Evolutionary conservation across 1,140 invertebrate genomes (phyloP).

Genomic region (Hyphantria cunea): DNA sequence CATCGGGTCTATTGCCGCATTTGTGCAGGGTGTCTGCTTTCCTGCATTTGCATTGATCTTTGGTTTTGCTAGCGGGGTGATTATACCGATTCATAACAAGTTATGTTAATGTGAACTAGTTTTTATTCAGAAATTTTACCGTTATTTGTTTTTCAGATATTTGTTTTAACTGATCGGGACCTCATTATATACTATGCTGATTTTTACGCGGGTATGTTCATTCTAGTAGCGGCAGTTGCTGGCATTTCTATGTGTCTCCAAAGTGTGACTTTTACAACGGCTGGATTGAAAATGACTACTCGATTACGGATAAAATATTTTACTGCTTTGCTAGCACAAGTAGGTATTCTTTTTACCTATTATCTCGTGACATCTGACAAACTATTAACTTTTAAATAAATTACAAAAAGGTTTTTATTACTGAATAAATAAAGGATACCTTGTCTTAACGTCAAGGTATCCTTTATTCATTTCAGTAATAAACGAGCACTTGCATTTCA

Average conservation of each 20-base stretch:
- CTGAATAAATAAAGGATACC: no score
- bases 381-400: no score
- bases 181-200: conserved; percentile 61
- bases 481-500: no score
- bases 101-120: background rate
- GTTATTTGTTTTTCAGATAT: conserved; percentile 58
- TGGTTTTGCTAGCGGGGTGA: conserved; percentile 89
- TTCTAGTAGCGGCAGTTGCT: conserved; percentile 70
- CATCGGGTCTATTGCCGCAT: conserved; percentile 87
- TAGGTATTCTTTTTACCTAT: conserved; percentile 21
- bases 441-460: no score
- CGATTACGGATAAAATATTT: conserved; percentile 84
- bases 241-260: conserved; percentile 86
- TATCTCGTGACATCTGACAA: no score
- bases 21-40: conserved; percentile 88
- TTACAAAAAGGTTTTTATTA: no score
- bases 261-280: conserved; percentile 89
- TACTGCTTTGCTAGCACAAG: conserved; percentile 65
- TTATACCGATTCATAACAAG: background rate
- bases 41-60: conserved; percentile 93
- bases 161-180: conserved; percentile 48
- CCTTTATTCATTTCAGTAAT: no score
- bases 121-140: background rate
- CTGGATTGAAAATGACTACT: conserved; percentile 90
- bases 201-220: conserved; percentile 72